A percentile compares a stretch with the other conserved stretches of the same genome.
Evolutionary conservation across 2,113 vertebrate genomes (phyloP).

Genomic region (Leptosomus discolor): DNA sequence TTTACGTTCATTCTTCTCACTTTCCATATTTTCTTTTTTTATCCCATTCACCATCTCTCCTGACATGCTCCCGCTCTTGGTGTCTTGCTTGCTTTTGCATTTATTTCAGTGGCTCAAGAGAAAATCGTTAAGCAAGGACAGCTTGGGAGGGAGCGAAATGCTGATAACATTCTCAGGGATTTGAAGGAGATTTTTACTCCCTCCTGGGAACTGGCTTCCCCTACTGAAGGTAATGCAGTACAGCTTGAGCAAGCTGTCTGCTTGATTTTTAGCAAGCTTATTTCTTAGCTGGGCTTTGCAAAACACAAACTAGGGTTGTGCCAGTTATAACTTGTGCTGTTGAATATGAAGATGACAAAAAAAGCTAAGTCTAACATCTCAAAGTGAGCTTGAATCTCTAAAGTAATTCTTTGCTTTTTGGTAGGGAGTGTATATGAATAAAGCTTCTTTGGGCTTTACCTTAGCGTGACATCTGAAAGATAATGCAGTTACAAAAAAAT

Average conservation of each 20-base stretch:
- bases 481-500: neutral
- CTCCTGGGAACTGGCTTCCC: conserved; percentile 77
- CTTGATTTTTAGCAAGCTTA: conserved; percentile 38
- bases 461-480: neutral
- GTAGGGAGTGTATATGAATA: neutral
- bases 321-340: neutral
- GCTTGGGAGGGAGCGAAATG: conserved; percentile 73
- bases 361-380: neutral
- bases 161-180: conserved; percentile 79
- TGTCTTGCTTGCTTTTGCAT: conserved; percentile 51
- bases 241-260: conserved; percentile 26
- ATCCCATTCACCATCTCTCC: neutral
- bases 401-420: neutral
- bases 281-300: conserved; percentile 47
- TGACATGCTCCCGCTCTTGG: neutral
- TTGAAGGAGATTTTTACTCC: conserved; percentile 81
- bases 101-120: conserved; percentile 69
- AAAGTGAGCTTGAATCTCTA: neutral
- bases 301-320: conserved; percentile 40
- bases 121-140: conserved; percentile 68
- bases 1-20: neutral
- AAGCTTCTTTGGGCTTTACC: neutral
- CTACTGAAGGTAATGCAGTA: conserved; percentile 75
- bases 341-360: neutral
- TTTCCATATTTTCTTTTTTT: neutral